These are phyloP conservation scores for Helobdella robusta DNA, from an alignment of 2,888 invertebrate species.

Conservation along the genomic window DNA sequence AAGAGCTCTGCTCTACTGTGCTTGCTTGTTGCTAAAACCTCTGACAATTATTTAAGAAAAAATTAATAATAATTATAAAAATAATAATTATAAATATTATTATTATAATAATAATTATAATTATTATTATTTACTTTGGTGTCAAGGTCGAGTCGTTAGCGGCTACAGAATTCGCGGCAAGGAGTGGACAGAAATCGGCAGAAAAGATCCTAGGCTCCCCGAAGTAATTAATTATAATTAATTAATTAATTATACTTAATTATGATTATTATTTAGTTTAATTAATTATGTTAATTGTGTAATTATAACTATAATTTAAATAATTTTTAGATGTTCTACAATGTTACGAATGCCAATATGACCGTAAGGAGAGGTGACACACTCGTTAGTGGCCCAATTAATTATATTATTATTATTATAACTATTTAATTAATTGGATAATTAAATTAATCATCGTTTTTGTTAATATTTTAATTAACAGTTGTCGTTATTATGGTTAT, in stretches of 20 bases:
- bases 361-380: conserved; percentile 42
- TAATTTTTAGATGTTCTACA: conserved; percentile 46
- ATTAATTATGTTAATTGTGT: too few species aligned
- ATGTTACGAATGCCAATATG: conserved; percentile 41
- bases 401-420: not conserved
- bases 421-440: not conserved
- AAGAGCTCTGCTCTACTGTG: too few species aligned
- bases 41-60: too few species aligned
- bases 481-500: not conserved
- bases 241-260: too few species aligned
- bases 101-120: not conserved
- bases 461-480: not conserved
- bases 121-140: too few species aligned
- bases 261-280: too few species aligned
- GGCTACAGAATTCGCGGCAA: conserved; percentile 44
- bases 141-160: conserved; percentile 47
- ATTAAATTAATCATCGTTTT: not conserved
- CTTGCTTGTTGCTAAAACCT: too few species aligned
- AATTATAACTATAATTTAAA: not conserved
- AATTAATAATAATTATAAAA: not conserved
- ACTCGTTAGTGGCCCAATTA: conserved; percentile 36
- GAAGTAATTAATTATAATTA: conserved; percentile 33
- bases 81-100: not conserved
- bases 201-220: conserved; percentile 44
- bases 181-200: conserved; percentile 48